A percentile compares a stretch with the other conserved stretches of the same genome.
Evolutionary conservation across 2,113 vertebrate species (phyloP).

Genomic region (Lasiurus cinereus): DNA sequence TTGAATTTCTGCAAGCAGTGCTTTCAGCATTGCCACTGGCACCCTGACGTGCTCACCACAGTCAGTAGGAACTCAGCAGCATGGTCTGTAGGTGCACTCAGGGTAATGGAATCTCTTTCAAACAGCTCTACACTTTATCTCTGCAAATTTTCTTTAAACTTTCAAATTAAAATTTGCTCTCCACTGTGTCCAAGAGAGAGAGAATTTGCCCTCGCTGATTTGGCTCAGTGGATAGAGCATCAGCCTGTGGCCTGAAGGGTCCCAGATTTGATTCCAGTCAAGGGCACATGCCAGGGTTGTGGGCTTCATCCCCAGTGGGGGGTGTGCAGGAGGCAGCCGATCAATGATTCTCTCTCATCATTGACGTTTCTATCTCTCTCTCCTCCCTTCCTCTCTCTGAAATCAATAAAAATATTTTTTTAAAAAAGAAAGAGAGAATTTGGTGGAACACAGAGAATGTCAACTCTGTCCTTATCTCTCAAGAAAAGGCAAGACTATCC

Average conservation of each 20-base stretch:
- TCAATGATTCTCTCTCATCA: no score
- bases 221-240: no score
- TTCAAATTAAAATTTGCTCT: not conserved
- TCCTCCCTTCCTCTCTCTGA: not conserved
- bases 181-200: not conserved
- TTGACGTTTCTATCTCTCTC: no score
- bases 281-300: no score
- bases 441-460: not conserved
- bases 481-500: not conserved
- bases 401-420: no score
- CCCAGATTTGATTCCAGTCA: no score
- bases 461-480: not conserved
- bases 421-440: not conserved
- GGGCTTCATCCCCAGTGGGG: no score
- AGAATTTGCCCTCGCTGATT: no score
- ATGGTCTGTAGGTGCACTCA: rapidly evolving
- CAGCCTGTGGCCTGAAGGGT: no score
- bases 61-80: not conserved
- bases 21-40: not conserved
- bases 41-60: not conserved
- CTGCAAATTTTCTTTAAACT: not conserved
- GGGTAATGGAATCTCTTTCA: not conserved
- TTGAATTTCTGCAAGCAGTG: not conserved
- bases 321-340: no score
- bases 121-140: not conserved